Percentiles rank a stretch among this genome's conserved stretches.
Evolutionary conservation across 1,140 invertebrate species (phyloP).

Genomic region (Lysiphlebus fabarum): DNA sequence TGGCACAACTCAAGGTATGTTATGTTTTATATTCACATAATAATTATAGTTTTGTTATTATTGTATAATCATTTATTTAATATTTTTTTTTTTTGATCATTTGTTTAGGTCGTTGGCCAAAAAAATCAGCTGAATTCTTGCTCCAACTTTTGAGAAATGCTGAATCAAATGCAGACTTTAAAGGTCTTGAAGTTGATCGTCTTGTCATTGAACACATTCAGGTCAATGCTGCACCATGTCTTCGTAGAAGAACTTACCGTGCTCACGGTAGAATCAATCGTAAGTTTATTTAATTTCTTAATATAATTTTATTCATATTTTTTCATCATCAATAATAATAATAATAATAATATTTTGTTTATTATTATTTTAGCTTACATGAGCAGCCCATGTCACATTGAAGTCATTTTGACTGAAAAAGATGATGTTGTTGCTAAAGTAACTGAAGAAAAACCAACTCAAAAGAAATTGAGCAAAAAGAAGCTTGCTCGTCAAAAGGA

Average conservation of each 20-base stretch:
- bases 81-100: neutral
- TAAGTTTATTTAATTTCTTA: constrained; percentile 52
- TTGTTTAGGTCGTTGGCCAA: constrained; percentile 82
- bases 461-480: constrained; percentile 85
- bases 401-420: constrained; percentile 93
- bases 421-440: constrained; percentile 91
- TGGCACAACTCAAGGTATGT: constrained; percentile 83
- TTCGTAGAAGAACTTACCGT: constrained; percentile 96
- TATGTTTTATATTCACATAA: constrained; percentile 16
- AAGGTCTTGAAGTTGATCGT: constrained; percentile 95
- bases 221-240: constrained; percentile 94
- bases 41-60: neutral
- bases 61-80: constrained; percentile 4
- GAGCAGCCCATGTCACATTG: constrained; percentile 98
- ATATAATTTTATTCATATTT: constrained; percentile 2
- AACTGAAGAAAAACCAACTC: constrained; percentile 76
- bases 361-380: constrained; percentile 78
- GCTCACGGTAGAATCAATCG: constrained; percentile 99
- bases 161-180: constrained; percentile 97
- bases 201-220: constrained; percentile 98
- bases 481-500: constrained; percentile 82
- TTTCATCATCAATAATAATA: neutral
- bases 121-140: constrained; percentile 97
- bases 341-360: neutral
- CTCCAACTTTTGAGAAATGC: constrained; percentile 96